Conservation (phyloP, 2,797 vertebrate genomes). For the Danio aesculapii region DNA sequence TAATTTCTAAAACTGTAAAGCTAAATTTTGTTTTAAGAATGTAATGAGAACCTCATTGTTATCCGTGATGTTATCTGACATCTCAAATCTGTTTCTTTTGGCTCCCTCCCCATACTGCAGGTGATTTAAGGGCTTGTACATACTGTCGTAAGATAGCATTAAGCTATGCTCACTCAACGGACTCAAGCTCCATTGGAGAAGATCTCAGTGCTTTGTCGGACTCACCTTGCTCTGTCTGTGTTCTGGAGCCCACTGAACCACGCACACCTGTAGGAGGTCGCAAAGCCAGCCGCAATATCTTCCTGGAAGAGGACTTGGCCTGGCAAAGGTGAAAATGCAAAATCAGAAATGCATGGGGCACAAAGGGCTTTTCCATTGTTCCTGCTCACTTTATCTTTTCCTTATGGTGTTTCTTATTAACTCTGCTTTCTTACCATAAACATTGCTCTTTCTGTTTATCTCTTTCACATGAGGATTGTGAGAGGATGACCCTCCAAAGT, state of each 20-base stretch:
- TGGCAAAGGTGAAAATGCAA: constrained; percentile 90
- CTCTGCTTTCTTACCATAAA: constrained; percentile 25
- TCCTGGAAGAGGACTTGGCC: constrained; percentile 94
- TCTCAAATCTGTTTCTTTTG: neutral
- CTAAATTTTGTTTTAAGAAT: neutral
- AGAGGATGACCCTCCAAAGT: neutral
- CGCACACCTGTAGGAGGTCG: constrained; percentile 93
- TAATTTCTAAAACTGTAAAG: neutral
- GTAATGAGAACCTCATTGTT: neutral
- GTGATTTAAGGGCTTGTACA: constrained; percentile 95
- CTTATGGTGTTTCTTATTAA: constrained; percentile 20
- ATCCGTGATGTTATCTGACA: neutral
- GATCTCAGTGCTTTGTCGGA: constrained; percentile 92
- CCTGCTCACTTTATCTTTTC: constrained; percentile 22
- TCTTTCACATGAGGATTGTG: neutral
- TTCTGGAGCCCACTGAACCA: constrained; percentile 91
- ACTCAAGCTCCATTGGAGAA: constrained; percentile 93
- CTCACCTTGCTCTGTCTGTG: constrained; percentile 85
- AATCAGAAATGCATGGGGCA: neutral
- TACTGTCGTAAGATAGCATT: constrained; percentile 97
- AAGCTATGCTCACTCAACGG: constrained; percentile 94
- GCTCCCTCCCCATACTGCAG: constrained; percentile 67
- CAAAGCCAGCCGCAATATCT: constrained; percentile 96
- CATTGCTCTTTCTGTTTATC: constrained; percentile 6
- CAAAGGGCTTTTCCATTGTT: constrained; percentile 16